Conservation (phyloP, 1,140 invertebrate genomes). For the Drosophila orena region DNA sequence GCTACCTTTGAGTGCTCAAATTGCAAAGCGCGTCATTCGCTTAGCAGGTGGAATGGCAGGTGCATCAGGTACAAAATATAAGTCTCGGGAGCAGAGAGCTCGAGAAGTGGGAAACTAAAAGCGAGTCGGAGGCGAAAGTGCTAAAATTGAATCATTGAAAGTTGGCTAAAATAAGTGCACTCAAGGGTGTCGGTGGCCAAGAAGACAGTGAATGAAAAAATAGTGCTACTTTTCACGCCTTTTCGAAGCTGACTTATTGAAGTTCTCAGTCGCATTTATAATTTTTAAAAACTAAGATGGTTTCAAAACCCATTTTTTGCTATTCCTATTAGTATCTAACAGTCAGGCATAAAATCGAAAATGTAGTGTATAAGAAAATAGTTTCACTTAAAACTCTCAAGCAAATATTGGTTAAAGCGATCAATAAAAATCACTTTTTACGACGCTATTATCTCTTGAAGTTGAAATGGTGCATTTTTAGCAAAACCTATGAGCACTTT, state of each 20-base stretch:
- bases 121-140: constrained; percentile 21
- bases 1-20: constrained; percentile 38
- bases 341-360: no score
- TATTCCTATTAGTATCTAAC: no score
- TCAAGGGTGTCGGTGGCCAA: constrained; percentile 17
- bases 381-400: no score
- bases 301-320: no score
- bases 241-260: constrained; percentile 16
- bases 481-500: neutral
- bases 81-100: neutral
- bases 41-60: constrained; percentile 38
- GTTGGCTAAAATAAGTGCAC: constrained; percentile 37
- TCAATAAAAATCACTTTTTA: constrained; percentile 1
- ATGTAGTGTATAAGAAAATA: no score
- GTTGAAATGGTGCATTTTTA: neutral
- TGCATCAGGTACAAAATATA: constrained; percentile 35
- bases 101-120: constrained; percentile 3
- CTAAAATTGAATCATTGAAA: constrained; percentile 39
- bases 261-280: constrained; percentile 4
- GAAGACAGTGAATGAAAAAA: constrained; percentile 15
- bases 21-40: constrained; percentile 25
- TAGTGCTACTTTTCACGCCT: neutral
- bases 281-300: neutral
- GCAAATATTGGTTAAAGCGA: no score
- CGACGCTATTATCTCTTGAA: constrained; percentile 5